These are phyloP conservation scores for Silurus glanis DNA, from an alignment of 2,113 vertebrate genomes.

Conservation along the genomic window DNA sequence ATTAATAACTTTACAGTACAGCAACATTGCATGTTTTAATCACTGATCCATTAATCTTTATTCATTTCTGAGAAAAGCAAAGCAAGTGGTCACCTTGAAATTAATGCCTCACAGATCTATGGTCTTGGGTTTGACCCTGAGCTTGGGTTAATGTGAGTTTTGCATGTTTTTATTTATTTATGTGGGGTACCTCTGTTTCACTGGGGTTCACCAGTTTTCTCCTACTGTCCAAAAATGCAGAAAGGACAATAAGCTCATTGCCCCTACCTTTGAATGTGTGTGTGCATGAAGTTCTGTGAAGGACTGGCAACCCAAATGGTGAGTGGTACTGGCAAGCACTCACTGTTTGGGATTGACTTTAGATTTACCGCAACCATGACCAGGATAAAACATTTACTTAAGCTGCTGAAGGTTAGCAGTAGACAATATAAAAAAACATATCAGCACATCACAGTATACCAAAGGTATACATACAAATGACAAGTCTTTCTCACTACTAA, in stretches of 20 bases:
- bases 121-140: background rate
- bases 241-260: background rate
- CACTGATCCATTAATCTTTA: constrained; percentile 7
- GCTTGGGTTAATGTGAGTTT: background rate
- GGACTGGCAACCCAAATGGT: background rate
- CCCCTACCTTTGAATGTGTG: background rate
- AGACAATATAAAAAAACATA: background rate
- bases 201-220: background rate
- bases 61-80: constrained; percentile 46
- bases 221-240: background rate
- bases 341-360: background rate
- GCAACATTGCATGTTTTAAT: background rate
- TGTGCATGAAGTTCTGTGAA: background rate
- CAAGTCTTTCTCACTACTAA: background rate
- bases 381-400: background rate
- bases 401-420: background rate
- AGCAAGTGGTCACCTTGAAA: background rate
- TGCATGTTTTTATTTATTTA: background rate
- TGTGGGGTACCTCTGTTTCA: background rate
- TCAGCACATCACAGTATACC: background rate
- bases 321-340: background rate
- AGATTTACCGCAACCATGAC: background rate
- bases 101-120: background rate
- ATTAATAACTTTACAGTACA: background rate
- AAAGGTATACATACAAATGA: background rate